Evolutionary conservation across 2,797 vertebrate genomes (phyloP), one percentile per base, ranked within the genome.

Genomic region (Syngnathus acus): DNA sequence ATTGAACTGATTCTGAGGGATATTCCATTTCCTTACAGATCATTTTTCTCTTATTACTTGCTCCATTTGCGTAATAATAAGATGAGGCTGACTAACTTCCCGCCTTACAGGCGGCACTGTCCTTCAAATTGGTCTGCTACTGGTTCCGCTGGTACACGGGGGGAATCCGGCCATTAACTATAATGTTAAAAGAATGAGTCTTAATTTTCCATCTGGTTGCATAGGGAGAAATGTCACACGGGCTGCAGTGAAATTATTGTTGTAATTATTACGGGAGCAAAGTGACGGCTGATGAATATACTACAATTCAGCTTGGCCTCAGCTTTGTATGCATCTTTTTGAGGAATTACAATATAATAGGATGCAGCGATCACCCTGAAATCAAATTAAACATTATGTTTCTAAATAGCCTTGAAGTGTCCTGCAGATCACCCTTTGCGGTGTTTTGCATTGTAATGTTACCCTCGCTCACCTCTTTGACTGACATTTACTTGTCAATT

Each of bases 401-500:
- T 45, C 1, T 23, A 62, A 62, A 62, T 65, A 39, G 26, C 26
- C 63, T 9, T 53, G 14, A 59, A 50, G 39, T 75, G 64, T 42
- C 58, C 62, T 61, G 60, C 54, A 60, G 38, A 76, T 60, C 1
- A 73, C 51, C 61, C 53, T 48, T 40, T 7, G 57, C 68, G 57
- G 45, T 70, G 73, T 72, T 77, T 78, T 74, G 74, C 77, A 59
- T 65, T 73, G 70, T 70, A 82, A 75, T 71, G 65, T 79, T 72
- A 67, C 73, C 32, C 55, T 54, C 68, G 68, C n/a, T 55, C 54
- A 63, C 69, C 53, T 72, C 68, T 72, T 62, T 75, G 74, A 77
- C 79, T 84, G 81, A 82, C 84, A 86, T 89, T 88, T 86, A 88
- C 84, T 85, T 87, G 86, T 86, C 87, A 88, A 86, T 86, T 82